These are phyloP conservation scores for Pyrrhura leucotis DNA, from an alignment of 2,797 vertebrate genomes.

Conservation along the genomic window DNA sequence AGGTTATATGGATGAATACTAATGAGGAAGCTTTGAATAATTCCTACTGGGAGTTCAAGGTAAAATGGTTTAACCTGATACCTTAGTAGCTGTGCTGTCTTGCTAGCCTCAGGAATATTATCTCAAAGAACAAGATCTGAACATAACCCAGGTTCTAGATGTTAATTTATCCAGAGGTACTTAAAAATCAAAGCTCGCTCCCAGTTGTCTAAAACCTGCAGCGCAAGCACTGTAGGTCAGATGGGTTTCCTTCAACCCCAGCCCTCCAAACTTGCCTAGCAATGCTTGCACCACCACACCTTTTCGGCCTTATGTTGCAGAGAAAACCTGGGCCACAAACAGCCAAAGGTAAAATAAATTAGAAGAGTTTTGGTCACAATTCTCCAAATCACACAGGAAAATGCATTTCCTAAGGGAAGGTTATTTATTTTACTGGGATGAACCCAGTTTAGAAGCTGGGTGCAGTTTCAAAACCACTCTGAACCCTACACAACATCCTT, in stretches of 20 bases:
- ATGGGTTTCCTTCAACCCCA: neutral
- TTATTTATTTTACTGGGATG: neutral
- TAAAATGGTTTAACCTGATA: slow-evolving; percentile 8
- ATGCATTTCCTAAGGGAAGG: neutral
- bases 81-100: neutral
- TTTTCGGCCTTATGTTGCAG: rapidly evolving
- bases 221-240: neutral
- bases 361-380: neutral
- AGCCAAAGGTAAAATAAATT: neutral
- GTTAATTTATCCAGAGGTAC: neutral
- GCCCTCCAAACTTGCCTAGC: neutral
- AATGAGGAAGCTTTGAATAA: slow-evolving; percentile 53
- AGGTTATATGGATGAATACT: neutral
- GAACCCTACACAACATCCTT: neutral
- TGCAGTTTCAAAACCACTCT: rapidly evolving
- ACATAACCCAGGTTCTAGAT: neutral
- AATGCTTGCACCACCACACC: neutral
- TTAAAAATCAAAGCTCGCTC: neutral
- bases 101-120: slow-evolving; percentile 32
- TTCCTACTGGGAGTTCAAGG: slow-evolving; percentile 43
- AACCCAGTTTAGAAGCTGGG: neutral
- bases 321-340: neutral
- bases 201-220: neutral
- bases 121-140: slow-evolving; percentile 4
- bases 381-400: neutral